Conservation (phyloP, 2,797 vertebrate species). For the Pantherophis alleghaniensis region DNA sequence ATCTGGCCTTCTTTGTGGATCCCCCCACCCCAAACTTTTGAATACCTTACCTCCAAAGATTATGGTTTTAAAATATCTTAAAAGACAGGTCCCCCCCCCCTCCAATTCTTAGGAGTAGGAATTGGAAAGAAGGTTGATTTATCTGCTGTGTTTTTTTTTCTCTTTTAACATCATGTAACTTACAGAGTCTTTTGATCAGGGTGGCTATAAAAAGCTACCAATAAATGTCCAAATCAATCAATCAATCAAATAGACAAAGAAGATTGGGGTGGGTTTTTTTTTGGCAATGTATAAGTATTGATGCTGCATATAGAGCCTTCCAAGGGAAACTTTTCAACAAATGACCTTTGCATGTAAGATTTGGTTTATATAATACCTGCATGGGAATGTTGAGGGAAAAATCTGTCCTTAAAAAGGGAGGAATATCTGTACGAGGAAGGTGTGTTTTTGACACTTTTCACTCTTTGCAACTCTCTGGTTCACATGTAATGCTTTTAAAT, state of each 20-base stretch:
- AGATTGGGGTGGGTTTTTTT: too few relatives aligned
- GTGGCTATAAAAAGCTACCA: background rate
- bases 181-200: background rate
- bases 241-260: background rate
- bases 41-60: background rate
- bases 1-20: background rate
- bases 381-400: background rate
- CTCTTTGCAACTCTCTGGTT: background rate
- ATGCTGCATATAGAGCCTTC: background rate
- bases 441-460: background rate
- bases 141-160: background rate
- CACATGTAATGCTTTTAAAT: conserved; percentile 7
- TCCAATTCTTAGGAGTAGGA: background rate
- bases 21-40: background rate
- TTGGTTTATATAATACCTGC: background rate
- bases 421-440: background rate
- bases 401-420: background rate
- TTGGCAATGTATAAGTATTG: background rate
- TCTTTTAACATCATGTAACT: background rate
- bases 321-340: background rate
- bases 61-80: background rate
- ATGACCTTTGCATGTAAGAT: too few relatives aligned
- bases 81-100: background rate
- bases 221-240: background rate
- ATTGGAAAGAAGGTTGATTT: background rate